phyloP scores from a whole-genome alignment of 2,888 invertebrate species.

The Ormyrus thymus region DNA sequence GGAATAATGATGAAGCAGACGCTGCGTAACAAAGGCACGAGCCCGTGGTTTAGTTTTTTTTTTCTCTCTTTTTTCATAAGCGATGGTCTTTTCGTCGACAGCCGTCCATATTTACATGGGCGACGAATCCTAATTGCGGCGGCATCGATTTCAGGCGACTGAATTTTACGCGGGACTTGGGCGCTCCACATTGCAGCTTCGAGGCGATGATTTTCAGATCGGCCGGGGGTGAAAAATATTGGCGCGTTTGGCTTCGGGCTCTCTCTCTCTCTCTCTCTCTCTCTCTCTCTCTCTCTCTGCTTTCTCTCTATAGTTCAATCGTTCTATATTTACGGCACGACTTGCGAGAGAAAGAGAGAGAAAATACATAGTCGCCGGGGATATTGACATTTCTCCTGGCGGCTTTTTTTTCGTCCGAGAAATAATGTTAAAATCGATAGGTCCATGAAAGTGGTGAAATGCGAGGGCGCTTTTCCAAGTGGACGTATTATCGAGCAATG shows the following conservation, averaged over 20 bases:
- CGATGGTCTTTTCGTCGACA: constrained; percentile 13
- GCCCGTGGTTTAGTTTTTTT: not conserved
- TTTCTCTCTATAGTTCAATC: too few relatives aligned
- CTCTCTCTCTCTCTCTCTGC: not conserved
- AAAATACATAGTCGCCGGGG: not conserved
- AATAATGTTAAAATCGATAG: not conserved
- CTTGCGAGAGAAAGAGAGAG: not conserved
- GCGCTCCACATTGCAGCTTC: not conserved
- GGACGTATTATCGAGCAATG: not conserved
- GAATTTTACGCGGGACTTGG: constrained; percentile 28
- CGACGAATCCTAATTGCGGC: not conserved
- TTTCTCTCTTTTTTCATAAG: not conserved
- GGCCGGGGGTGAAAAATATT: constrained; percentile 26
- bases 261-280: not conserved
- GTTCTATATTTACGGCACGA: too few relatives aligned
- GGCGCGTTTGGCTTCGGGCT: not conserved
- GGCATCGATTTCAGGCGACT: not conserved
- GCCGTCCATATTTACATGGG: constrained; percentile 12
- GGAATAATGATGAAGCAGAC: constrained; percentile 27
- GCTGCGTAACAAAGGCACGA: not conserved
- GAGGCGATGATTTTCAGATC: constrained; percentile 40
- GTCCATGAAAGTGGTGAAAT: not conserved
- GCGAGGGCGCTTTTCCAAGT: not conserved
- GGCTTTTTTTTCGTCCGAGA: not conserved
- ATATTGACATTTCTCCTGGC: not conserved